These are phyloP conservation scores for Ictalurus punctatus DNA, from an alignment of 2,113 vertebrate species.

Conservation along the genomic window DNA sequence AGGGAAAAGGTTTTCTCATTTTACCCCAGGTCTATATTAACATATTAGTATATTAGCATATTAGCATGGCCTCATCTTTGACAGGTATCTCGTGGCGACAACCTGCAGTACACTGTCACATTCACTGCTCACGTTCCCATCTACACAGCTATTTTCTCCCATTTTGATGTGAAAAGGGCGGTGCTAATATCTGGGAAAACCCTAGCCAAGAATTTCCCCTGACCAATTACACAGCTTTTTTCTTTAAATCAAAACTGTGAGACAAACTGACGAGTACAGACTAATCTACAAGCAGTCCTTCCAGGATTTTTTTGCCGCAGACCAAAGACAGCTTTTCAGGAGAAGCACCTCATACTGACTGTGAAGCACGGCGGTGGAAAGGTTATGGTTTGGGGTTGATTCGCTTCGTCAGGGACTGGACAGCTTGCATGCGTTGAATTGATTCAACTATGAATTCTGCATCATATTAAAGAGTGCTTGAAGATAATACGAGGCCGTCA, in stretches of 20 bases:
- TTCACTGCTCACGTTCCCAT: neutral
- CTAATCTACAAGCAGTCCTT: neutral
- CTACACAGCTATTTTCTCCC: neutral
- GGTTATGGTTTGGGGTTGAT: too few relatives aligned
- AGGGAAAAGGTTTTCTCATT: neutral
- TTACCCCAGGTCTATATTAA: neutral
- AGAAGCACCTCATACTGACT: too few relatives aligned
- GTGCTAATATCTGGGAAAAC: neutral
- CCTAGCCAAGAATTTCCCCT: neutral
- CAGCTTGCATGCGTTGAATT: too few relatives aligned
- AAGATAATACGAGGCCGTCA: too few relatives aligned
- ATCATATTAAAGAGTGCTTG: too few relatives aligned
- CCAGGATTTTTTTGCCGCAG: too few relatives aligned
- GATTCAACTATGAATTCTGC: too few relatives aligned
- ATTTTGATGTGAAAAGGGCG: neutral
- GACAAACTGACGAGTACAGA: too few relatives aligned
- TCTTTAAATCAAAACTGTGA: neutral
- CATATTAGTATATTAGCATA: neutral
- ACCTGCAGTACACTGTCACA: neutral
- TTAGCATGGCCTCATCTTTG: neutral
- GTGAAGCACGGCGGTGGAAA: too few relatives aligned
- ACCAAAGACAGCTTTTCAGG: too few relatives aligned
- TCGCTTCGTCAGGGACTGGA: too few relatives aligned
- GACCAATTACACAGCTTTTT: neutral
- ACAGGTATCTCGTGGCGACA: neutral